These are phyloP conservation scores for Holcopasites calliopsidis DNA, from an alignment of 1,140 invertebrate genomes.

Conservation along the genomic window DNA sequence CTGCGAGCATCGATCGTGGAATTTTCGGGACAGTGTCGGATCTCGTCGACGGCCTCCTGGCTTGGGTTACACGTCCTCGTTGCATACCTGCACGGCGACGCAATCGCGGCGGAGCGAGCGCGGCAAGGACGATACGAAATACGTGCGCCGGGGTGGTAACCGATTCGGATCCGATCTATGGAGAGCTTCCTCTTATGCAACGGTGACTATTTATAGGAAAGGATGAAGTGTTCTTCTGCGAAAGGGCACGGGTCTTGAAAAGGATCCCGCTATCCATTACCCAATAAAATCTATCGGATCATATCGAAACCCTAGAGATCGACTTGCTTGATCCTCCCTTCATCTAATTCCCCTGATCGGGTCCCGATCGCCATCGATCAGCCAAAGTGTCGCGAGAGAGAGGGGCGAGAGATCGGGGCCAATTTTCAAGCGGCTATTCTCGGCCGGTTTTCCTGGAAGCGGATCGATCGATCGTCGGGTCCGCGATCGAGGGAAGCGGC, in stretches of 20 bases:
- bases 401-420: not conserved
- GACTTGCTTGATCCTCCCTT: too few relatives aligned
- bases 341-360: too few relatives aligned
- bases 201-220: too few relatives aligned
- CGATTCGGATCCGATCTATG: too few relatives aligned
- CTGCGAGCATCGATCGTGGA: conserved; percentile 58
- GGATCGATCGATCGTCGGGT: conserved; percentile 40
- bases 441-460: conserved; percentile 47
- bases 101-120: not conserved
- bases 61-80: conserved; percentile 77
- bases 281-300: too few relatives aligned
- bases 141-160: too few relatives aligned
- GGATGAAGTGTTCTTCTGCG: too few relatives aligned
- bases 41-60: conserved; percentile 34
- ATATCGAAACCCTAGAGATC: too few relatives aligned
- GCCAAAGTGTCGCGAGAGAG: not conserved
- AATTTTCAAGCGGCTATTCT: conserved; percentile 8
- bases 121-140: too few relatives aligned
- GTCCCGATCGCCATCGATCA: not conserved
- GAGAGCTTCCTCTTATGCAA: too few relatives aligned
- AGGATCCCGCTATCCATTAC: too few relatives aligned
- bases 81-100: conserved; percentile 58
- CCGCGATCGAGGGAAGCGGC: conserved; percentile 32
- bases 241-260: too few relatives aligned
- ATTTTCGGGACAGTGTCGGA: conserved; percentile 47